phyloP scores from a whole-genome alignment of 2,797 vertebrate species.

The Rhinophrynus dorsalis region DNA sequence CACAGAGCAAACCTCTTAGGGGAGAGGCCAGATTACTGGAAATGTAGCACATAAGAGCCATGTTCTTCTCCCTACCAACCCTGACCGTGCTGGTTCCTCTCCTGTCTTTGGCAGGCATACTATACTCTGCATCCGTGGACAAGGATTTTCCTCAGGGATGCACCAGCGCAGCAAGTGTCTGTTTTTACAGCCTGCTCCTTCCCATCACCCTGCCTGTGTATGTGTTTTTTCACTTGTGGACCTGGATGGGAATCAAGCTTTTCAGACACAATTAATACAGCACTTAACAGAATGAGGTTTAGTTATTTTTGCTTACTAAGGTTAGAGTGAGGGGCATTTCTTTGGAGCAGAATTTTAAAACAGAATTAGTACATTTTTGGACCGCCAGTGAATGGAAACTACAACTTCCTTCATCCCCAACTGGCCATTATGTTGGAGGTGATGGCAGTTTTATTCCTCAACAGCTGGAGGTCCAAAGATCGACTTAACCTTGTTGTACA shows the following conservation, averaged over 20 bases:
- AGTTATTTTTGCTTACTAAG: too few species aligned
- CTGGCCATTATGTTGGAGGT: too few species aligned
- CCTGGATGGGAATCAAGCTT: slow-evolving; percentile 93
- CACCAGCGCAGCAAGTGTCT: slow-evolving; percentile 81
- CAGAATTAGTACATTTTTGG: too few species aligned
- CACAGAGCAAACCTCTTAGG: slow-evolving; percentile 42
- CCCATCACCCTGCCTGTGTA: slow-evolving; percentile 88
- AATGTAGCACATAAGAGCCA: neutral
- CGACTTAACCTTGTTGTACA: too few species aligned
- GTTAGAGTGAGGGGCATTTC: too few species aligned
- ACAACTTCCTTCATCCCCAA: too few species aligned
- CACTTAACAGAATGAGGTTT: neutral
- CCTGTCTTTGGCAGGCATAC: slow-evolving; percentile 81
- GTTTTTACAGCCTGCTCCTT: slow-evolving; percentile 91
- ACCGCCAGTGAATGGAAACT: too few species aligned
- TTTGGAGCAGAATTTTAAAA: too few species aligned
- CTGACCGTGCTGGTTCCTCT: slow-evolving; percentile 86
- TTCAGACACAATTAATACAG: slow-evolving; percentile 83
- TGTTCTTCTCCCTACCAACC: slow-evolving; percentile 78
- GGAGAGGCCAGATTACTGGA: neutral
- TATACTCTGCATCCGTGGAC: slow-evolving; percentile 84
- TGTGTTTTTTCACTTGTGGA: slow-evolving; percentile 92
- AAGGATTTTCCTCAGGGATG: slow-evolving; percentile 89
- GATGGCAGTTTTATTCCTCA: too few species aligned
- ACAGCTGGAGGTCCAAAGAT: too few species aligned